Conservation (phyloP, 2,113 vertebrate genomes). For the Tragelaphus imberbis region DNA sequence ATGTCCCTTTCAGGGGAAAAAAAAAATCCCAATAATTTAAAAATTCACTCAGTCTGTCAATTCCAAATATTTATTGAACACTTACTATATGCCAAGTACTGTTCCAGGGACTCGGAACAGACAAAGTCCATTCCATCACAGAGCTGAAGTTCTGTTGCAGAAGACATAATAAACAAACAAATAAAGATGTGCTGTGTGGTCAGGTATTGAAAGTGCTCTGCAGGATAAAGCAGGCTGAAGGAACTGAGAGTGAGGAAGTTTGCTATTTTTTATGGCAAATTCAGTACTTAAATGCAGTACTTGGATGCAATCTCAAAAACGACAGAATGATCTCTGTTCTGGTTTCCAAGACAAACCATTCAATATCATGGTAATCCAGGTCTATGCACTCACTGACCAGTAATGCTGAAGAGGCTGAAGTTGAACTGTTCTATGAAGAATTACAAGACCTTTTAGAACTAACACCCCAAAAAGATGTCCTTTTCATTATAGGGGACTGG, state of each 20-base stretch:
- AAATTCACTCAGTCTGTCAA: not conserved
- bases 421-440: not conserved
- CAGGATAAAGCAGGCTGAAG: not conserved
- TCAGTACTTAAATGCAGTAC: not conserved
- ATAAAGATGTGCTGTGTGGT: not conserved
- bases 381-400: not conserved
- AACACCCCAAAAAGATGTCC: not conserved
- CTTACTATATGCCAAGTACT: not conserved
- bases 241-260: not conserved
- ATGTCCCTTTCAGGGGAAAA: not conserved
- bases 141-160: not conserved
- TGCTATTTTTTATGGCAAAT: not conserved
- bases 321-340: not conserved
- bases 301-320: not conserved
- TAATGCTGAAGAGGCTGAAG: not conserved
- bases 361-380: not conserved
- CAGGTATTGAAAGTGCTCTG: not conserved
- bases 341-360: not conserved
- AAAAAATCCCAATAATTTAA: not conserved
- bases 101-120: not conserved
- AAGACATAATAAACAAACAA: not conserved
- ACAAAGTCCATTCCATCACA: not conserved
- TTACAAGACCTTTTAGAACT: not conserved
- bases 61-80: not conserved
- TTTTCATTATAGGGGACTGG: not conserved